Evolutionary conservation across 2,888 invertebrate species (phyloP), one percentile per base, ranked within the genome.

Genomic region (Stenurella melanura): DNA sequence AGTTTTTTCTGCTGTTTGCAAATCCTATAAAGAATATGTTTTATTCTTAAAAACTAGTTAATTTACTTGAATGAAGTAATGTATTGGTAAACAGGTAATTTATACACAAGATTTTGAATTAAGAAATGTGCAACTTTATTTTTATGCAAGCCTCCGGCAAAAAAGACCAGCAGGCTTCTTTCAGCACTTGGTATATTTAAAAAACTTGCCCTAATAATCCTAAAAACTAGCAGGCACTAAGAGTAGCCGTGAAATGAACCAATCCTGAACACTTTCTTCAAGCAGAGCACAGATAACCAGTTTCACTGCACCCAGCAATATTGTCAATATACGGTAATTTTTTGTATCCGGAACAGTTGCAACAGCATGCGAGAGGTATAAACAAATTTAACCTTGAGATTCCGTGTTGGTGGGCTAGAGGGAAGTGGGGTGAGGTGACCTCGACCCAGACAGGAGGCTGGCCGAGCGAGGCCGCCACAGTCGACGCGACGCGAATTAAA

Each of bases 371-470:
- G 69, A 76, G 79, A 79, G 76, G 75, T 74, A 72, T 88, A 88
- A 88, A 88, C 88, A 88, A 88, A 88, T 87, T 85, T 86, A 88
- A 85, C 88, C 88, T 88, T 88, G 88, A 87, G 87, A 87, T 88
- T 86, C 87, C 87, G 86, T 85, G 83, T 79, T 81, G 85, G 85
- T 83, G 84, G 85, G 82, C 77, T 82, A 83, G 82, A 83, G 84
- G 85, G 84, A 85, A 83, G 82, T 86, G 83, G 85, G 84, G 84
- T 83, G 86, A 84, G 87, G 87, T 87, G 87, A 88, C 87, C 88
- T 88, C 87, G 88, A 88, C 88, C 88, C 87, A 88, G 88, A 87
- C 88, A 86, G 78, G 78, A 78, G 83, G 81, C 85, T 85, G 85
- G 86, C 86, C 86, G 86, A 85, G 75, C 85, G 86, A 86, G 85